Evolutionary conservation across 2,888 invertebrate genomes (phyloP), one percentile per base, ranked within the genome.

Genomic region (Metallyticus violacea): DNA sequence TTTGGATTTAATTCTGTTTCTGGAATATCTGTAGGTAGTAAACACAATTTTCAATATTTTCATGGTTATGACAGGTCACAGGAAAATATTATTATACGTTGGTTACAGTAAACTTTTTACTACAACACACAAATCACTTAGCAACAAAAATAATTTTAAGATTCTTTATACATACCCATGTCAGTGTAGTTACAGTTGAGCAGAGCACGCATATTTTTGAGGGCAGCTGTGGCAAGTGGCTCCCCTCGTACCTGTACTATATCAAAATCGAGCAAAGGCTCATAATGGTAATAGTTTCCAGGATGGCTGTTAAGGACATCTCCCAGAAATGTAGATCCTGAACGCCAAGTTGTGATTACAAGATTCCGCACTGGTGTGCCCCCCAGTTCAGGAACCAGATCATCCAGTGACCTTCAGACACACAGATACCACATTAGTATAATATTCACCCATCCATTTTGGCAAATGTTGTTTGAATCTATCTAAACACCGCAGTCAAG

Each of bases 251-350:
- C 95, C 93, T 97, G 97, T 89, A 95, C 93, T 89, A 97, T 97
- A 88, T 96, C 96, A 92, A 96, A 96, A 90, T 96, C 95, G 87
- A 97, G 92, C 88, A 98, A 92, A 62, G 98, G 98, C 91, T 98
- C 98, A 91, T 97, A 98, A 91, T 97, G 97, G 92, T 97, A 98
- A 92, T 94, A 98, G 91, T 96, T 97, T 40, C 95, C 97, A 26
- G 97, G 97, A 91, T 97, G 94, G 29, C 97, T 94, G 91, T 97
- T 97, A 81, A 97, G 91, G 79, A 97, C 94, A 90, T 97, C 97
- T 85, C 97, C 97, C 85, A 98, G 93, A 91, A 98, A 98, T 76
- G 97, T 97, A 26, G 97, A 97, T 6, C 98, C 98, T 5, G 97
- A 97, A 89, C 98, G 94, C 97, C 97, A 98, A 22, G 97, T 97